phyloP scores from a whole-genome alignment of 2,888 invertebrate species.

The Limnephilus auricula region DNA sequence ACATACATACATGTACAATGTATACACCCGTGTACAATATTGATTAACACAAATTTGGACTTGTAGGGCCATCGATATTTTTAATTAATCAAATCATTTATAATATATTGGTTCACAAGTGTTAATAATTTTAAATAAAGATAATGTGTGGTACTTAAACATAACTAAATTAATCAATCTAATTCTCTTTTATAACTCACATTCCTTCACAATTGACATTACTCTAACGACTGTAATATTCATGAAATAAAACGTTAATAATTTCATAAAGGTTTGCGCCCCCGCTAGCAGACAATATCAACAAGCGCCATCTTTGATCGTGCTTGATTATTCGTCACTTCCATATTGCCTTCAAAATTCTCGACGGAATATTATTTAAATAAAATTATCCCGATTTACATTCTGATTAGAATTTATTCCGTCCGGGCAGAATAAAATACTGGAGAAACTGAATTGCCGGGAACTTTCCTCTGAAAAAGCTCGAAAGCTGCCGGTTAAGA shows the following conservation, averaged over 20 bases:
- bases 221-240: neutral
- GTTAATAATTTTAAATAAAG: no score
- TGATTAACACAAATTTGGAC: no score
- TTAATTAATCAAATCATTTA: no score
- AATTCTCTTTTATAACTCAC: no score
- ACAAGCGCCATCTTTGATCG: slow-evolving; percentile 23
- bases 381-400: slow-evolving; percentile 49
- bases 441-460: neutral
- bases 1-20: no score
- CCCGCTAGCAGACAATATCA: neutral
- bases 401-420: slow-evolving; percentile 44
- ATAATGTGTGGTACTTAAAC: no score
- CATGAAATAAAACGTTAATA: neutral
- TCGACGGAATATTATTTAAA: slow-evolving; percentile 40
- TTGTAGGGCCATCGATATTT: no score
- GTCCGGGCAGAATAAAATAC: slow-evolving; percentile 11
- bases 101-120: no score
- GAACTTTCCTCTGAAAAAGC: neutral
- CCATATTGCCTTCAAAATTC: slow-evolving; percentile 36
- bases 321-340: slow-evolving; percentile 43
- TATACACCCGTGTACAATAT: no score
- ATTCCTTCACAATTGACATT: neutral
- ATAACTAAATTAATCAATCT: no score
- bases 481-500: slow-evolving; percentile 11
- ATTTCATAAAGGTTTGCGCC: neutral